Evolutionary conservation across 2,113 vertebrate species (phyloP).

Genomic region (Bolborhynchus lineola): DNA sequence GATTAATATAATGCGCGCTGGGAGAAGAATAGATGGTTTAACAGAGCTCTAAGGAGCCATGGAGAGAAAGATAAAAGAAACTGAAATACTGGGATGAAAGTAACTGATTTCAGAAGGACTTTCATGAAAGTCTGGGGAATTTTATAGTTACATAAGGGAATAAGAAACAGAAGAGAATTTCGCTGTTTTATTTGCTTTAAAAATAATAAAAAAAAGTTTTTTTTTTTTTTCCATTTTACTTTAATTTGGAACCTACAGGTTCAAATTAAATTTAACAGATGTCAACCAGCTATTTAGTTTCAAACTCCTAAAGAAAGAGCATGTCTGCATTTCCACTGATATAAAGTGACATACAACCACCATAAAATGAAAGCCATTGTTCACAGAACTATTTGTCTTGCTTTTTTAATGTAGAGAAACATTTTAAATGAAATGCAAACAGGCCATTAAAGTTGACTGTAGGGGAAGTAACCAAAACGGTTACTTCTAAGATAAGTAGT

Average conservation of each 20-base stretch:
- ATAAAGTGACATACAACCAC: not conserved
- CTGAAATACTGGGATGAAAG: not conserved
- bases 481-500: not conserved
- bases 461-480: not conserved
- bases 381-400: not conserved
- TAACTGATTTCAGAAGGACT: constrained; percentile 25
- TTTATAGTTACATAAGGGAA: not conserved
- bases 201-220: not conserved
- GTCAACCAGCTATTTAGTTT: constrained; percentile 32
- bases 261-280: constrained; percentile 60
- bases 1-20: not conserved
- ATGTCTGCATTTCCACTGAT: not conserved
- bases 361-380: not conserved
- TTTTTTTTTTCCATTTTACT: not conserved
- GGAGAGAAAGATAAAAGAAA: constrained; percentile 16
- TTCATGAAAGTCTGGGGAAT: not conserved
- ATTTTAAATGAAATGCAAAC: constrained; percentile 12
- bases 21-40: not conserved
- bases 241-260: not conserved
- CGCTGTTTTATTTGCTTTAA: constrained; percentile 12
- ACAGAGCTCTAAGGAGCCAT: not conserved
- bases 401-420: not conserved
- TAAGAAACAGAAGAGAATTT: constrained; percentile 30
- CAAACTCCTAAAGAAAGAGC: not conserved
- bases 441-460: not conserved